Evolutionary conservation across 2,113 vertebrate genomes (phyloP), one percentile per base, ranked within the genome.

Genomic region (Gobio gobio): DNA sequence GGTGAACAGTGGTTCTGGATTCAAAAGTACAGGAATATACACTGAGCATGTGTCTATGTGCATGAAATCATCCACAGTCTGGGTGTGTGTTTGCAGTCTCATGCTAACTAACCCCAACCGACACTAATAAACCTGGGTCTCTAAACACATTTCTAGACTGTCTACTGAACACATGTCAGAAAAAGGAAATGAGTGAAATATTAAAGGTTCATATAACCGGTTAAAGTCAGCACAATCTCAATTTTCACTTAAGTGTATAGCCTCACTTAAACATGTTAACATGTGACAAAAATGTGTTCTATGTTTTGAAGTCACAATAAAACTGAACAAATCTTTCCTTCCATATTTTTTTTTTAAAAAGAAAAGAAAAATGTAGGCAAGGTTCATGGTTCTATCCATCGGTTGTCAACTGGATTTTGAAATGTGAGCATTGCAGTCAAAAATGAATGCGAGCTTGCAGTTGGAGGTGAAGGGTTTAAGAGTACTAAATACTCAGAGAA

Each of bases 1-100:
- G 26, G 58, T 63, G 70, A 74, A 74, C 29, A 77, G 61, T 40
- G 79, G 24, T 51, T 63, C 54, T 12, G 54, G 33, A 59, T 24
- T 33, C 24, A 18, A 47, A 40, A 59, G 78, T 86, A 59, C 76
- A 72, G 68, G 24, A 80, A 80, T 51, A 61, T 51, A 73, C n/a
- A 68, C 63, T 20, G n/a, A 40, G 70, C 68, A 13, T 45, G 26
- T 64, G 26, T 58, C 40, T 36, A 8, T 49, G 43, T 3, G 78
- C 43, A 40, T 70, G n/a, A 16, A 58, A 51, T 20, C 36, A 16
- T 13, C 29, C 45, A 16, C 14, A 64, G 78, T 20, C 36, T 64
- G 79, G 10, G 16, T 82, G 79, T 68, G 79, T 82, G 18, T 49
- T 68, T 36, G 45, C 16, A 54, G 14, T 51, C 18, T 70, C 47